Evolutionary conservation across 2,888 invertebrate species (phyloP), one percentile per base, ranked within the genome.

Genomic region (Leptopilina syphax): DNA sequence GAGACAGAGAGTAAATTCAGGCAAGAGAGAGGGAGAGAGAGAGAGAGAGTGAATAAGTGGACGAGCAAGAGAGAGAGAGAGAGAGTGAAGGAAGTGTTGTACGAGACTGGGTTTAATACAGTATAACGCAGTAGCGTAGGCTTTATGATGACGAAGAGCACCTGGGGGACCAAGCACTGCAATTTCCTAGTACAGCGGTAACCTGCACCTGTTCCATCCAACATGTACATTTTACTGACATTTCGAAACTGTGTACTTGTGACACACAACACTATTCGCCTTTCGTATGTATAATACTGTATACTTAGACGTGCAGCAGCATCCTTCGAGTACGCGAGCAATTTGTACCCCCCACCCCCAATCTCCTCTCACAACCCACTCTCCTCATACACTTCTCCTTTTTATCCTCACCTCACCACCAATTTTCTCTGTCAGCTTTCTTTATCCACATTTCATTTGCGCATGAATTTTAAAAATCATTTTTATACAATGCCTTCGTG

Each of bases 71-170:
- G 86, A 84, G 85, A 47, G 60, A 66, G 77, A 77, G 82, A 79
- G 34, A 65, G 60, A 47, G 50, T n/a, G 47, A 66, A 77, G 27
- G 81, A 77, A 81, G 86, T 85, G 85, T 87, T 88, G 88, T 88
- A 85, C 85, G 85, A 87, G 89, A 85, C 83, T 85, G 86, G 89
- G 87, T 90, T 90, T 91, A 91, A 91, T 91, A 90, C 88, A 88
- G 86, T 89, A 89, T 89, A 90, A 88, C 86, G 88, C 85, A 85
- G 87, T 86, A 87, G 88, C 85, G 88, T 90, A 90, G 91, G 91
- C 90, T 92, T 92, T 91, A 92, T 91, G 90, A 92, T 92, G 91
- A 92, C 91, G 90, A 91, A 92, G 90, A 89, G 90, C 90, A 90
- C 92, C 91, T 89, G 88, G 86, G 92, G 91, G 91, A 92, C 90